Evolutionary conservation across 2,113 vertebrate species (phyloP), one percentile per base, ranked within the genome.

Genomic region (Lynx canadensis): DNA sequence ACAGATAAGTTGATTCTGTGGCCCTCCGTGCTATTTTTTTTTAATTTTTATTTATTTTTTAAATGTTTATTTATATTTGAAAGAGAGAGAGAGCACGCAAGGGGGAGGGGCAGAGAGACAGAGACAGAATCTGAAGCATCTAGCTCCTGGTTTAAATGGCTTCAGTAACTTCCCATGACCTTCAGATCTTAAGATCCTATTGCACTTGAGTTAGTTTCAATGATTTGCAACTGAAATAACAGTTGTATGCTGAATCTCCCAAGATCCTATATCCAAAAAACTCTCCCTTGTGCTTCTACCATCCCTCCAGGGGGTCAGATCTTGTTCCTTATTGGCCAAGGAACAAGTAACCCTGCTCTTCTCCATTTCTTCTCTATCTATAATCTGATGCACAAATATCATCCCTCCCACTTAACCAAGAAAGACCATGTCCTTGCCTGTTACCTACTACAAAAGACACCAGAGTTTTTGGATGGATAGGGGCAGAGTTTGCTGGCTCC

Each of bases 161-260:
- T 73, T 38, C 48, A 73, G 50, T 41, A 52, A 12, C 21, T 27
- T 33, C 48, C 48, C 33, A 21, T 23, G 69, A 55, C 50, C 33
- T 89, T 33, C 50, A 31, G n/a, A 60, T 57, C 19, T 57, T 57
- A 57, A 57, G 38, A n/a, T 83, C 38, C 38, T 63, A 66, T 68
- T 41, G n/a, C 73, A 57, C n/a, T 94, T 68, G 45, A 41, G 13
- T 52, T 78, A 73, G 14, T 63, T 81, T 69, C 89, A 55, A 12
- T 91, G 66, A 69, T 76, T 93, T 76, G 55, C 69, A 85, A 36
- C 23, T 85, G 83, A 94, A 93, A 66, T 86, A 55, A 41, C 45
- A 79, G 60, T 27, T 68, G 29, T 87, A 12, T 45, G n/a, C 27
- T 36, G 33, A 65, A 55, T 79, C 14, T 65, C 41, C 41, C 31